phyloP scores from a whole-genome alignment of 1,140 invertebrate genomes.

The Caenorhabditis remanei region DNA sequence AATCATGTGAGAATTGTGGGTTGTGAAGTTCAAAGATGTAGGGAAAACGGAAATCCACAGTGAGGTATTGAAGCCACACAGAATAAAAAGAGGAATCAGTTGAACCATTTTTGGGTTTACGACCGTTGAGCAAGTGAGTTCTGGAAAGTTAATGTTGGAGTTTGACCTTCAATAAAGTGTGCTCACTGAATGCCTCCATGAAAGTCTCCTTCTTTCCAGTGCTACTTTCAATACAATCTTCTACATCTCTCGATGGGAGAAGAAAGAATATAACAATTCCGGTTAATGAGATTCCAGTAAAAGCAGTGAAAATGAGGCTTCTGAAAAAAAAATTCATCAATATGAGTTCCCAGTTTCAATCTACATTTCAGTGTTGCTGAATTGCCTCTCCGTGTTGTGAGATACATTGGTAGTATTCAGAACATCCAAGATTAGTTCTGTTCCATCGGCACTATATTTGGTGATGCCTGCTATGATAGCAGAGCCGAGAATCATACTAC shows the following conservation, averaged over 20 bases:
- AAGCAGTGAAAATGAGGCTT: conserved; percentile 50
- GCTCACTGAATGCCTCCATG: conserved; percentile 10
- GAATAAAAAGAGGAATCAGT: conserved; percentile 21
- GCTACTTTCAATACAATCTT: conserved; percentile 58
- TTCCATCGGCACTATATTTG: background rate
- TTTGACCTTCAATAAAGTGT: background rate
- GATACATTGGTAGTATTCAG: conserved; percentile 5
- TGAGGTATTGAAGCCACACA: conserved; percentile 34
- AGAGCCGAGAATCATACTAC: conserved; percentile 10
- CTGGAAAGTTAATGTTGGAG: background rate
- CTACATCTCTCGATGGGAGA: conserved; percentile 46
- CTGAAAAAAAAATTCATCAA: background rate
- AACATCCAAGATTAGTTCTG: background rate
- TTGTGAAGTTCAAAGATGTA: conserved; percentile 54
- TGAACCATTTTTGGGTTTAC: conserved; percentile 33
- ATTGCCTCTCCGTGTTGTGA: conserved; percentile 32
- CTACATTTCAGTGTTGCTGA: conserved; percentile 12
- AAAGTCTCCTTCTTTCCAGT: conserved; percentile 27
- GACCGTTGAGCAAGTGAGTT: conserved; percentile 22
- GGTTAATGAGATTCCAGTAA: conserved; percentile 39
- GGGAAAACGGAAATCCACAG: conserved; percentile 61
- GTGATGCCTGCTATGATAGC: background rate
- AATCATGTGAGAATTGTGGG: background rate
- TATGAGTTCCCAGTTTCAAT: background rate
- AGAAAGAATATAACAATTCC: conserved; percentile 61